These are phyloP conservation scores for Mesochorus sp. DNA, from an alignment of 2,888 invertebrate species.

Conservation along the genomic window DNA sequence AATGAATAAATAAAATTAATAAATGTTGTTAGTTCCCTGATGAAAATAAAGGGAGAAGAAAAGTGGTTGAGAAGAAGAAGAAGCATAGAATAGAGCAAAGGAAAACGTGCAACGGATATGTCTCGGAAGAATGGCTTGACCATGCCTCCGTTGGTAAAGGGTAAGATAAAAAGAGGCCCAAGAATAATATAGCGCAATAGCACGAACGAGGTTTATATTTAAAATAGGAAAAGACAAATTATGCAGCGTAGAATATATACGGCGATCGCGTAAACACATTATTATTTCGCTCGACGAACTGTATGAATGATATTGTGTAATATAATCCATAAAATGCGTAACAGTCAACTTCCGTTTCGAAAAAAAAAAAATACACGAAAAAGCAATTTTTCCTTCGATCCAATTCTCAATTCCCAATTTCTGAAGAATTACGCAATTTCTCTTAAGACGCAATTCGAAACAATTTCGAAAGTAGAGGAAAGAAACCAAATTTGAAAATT, in stretches of 20 bases:
- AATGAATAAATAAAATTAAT: no score
- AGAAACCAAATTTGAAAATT: no score
- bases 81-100: slow-evolving; percentile 38
- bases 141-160: slow-evolving; percentile 26
- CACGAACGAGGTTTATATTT: not conserved
- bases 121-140: slow-evolving; percentile 71
- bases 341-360: slow-evolving; percentile 14
- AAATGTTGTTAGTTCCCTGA: no score
- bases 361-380: not conserved
- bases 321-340: not conserved
- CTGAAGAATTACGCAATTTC: no score
- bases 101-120: slow-evolving; percentile 72
- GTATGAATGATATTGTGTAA: not conserved
- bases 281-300: slow-evolving; percentile 38
- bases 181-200: slow-evolving; percentile 3
- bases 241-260: slow-evolving; percentile 4
- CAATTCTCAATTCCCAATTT: no score
- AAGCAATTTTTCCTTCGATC: not conserved
- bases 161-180: slow-evolving; percentile 6
- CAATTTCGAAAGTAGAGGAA: no score
- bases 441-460: no score
- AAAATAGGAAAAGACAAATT: not conserved
- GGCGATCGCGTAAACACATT: slow-evolving; percentile 47
- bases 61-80: slow-evolving; percentile 2
- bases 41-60: not conserved